Evolutionary conservation across 2,797 vertebrate species (phyloP), one percentile per base, ranked within the genome.

Genomic region (Artibeus lituratus): DNA sequence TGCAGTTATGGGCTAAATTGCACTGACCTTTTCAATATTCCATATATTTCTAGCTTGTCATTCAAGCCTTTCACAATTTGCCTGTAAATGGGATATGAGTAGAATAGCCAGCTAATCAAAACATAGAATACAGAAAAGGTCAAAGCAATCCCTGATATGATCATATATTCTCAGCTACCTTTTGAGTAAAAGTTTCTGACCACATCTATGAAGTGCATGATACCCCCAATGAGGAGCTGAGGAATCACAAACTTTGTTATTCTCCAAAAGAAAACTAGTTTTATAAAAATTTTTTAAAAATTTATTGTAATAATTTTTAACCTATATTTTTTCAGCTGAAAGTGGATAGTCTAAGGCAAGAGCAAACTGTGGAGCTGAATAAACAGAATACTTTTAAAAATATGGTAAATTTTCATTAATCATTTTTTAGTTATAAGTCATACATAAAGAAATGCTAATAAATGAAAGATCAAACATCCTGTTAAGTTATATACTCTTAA

Each of bases 1-100:
- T 95, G 80, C 92, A 84, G 93, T 94, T 97, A 94, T 92, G 88
- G 69, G 84, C 96, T 96, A 98, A 98, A 98, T 97, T 96, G 62
- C 96, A 95, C 72, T 98, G 98, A 98, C 98, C 98, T 98, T 98
- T 98, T 98, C 96, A 98, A 73, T 89, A 97, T 94, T 2, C 0
- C 62, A 91, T 96, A 16, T 88, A 81, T 76, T 91, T 93, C 92
- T 95, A 80, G 85, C 77, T 96, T 97, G 95, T 96, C 97, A 98
- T 97, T 97, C 95, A 98, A 97, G 59, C 65, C 91, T 92, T 96
- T 97, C 94, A 53, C 42, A 98, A 96, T 0, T 37, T 0, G 0
- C 97, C 96, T 97, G n/a, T 96, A 55, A 22, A 96, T 96, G 90
- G 95, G 78, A 90, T 97, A 92, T 92, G 84, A 96, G 93, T 59